Evolutionary conservation across 2,888 invertebrate species (phyloP).

Genomic region (Noctuana brunneofusca): DNA sequence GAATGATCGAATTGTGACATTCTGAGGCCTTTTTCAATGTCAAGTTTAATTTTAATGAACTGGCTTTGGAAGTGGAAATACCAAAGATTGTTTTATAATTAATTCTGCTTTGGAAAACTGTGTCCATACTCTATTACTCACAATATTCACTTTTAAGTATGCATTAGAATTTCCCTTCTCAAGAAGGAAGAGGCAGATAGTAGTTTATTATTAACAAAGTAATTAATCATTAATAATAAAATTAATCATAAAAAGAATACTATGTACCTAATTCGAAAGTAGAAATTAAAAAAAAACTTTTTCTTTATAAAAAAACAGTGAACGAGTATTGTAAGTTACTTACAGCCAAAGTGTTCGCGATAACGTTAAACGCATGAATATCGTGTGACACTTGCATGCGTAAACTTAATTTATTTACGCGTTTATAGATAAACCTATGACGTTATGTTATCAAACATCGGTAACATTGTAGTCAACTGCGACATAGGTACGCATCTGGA

Average conservation of each 20-base stretch:
- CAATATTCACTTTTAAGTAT: too few relatives aligned
- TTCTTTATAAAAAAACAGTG: neutral
- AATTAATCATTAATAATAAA: too few relatives aligned
- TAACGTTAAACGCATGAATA: conserved; percentile 15
- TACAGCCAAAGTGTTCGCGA: conserved; percentile 1
- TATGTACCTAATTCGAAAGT: neutral
- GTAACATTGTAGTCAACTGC: conserved; percentile 50
- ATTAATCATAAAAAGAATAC: too few relatives aligned
- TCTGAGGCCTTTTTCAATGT: conserved; percentile 1
- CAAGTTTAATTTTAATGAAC: conserved; percentile 45
- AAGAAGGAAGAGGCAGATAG: too few relatives aligned
- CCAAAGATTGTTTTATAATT: neutral
- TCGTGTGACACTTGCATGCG: conserved; percentile 33
- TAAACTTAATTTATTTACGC: conserved; percentile 36
- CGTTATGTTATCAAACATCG: conserved; percentile 73
- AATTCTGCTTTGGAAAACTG: neutral
- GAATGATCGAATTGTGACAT: too few relatives aligned
- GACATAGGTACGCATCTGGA: conserved; percentile 60
- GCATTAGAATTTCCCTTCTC: too few relatives aligned
- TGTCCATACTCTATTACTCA: neutral
- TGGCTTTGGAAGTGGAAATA: conserved; percentile 34
- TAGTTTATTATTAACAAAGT: too few relatives aligned
- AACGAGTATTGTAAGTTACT: neutral
- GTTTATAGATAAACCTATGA: conserved; percentile 44
- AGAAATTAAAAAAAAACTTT: neutral